Percentiles rank a stretch among this genome's conserved stretches.
Conservation (phyloP, 2,888 invertebrate species). For the Agriopis marginaria region DNA sequence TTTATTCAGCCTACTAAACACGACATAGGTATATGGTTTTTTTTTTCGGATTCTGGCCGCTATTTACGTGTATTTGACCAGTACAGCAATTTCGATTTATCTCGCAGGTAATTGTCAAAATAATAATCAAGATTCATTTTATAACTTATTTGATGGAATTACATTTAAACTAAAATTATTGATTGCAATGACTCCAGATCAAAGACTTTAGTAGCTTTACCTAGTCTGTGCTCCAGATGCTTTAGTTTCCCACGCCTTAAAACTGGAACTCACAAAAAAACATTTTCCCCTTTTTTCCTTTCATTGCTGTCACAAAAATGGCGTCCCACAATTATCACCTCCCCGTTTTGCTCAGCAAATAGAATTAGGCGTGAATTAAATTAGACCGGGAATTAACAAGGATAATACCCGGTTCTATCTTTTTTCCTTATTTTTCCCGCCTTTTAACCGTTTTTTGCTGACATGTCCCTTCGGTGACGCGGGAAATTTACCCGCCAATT, state of each 20-base stretch:
- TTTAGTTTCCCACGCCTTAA: constrained; percentile 66
- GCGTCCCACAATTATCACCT: constrained; percentile 83
- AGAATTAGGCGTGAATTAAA: constrained; percentile 86
- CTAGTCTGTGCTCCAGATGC: constrained; percentile 42
- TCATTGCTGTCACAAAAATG: constrained; percentile 66
- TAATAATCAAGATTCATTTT: too few species aligned
- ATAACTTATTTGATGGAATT: not conserved
- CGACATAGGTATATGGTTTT: too few species aligned
- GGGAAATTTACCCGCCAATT: constrained; percentile 47
- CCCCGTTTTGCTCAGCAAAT: constrained; percentile 83
- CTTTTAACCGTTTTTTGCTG: constrained; percentile 69
- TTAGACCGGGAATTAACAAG: constrained; percentile 84
- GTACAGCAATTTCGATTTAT: too few species aligned
- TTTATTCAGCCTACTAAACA: too few species aligned
- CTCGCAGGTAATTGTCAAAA: too few species aligned
- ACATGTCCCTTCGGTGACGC: constrained; percentile 52
- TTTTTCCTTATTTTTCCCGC: constrained; percentile 76
- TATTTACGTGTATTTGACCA: too few species aligned
- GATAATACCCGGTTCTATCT: constrained; percentile 79
- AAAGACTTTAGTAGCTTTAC: too few species aligned
- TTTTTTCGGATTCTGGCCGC: too few species aligned
- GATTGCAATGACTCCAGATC: constrained; percentile 48
- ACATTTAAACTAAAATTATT: constrained; percentile 42
- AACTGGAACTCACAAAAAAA: constrained; percentile 62
- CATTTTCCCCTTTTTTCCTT: constrained; percentile 65